Base-by-base conservation (phyloP, 2,113 vertebrate genomes). In the Ammodytes dubius region DNA sequence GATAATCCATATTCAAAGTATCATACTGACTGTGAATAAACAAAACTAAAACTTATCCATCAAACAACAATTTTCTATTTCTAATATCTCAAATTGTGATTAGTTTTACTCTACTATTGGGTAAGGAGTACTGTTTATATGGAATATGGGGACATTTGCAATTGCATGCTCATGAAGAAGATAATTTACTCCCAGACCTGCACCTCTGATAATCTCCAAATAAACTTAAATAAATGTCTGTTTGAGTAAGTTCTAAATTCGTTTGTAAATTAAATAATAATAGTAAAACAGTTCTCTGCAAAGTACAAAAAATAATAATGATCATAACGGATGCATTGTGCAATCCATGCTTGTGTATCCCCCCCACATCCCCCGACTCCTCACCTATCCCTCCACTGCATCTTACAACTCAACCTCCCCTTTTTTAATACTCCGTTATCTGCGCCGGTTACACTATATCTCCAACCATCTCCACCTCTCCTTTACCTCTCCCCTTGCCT, bases 391-490 rank as follows among this genome's bases (percentile, higher is more conserved):
- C 57, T 83, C 49, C 6, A 7, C 54, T 52, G 76, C 81, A 27
- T 86, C 87, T 82, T 61, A 83, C 77, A 77, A 88, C 81, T 90
- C 89, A 81, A 72, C 73, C 79, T 86, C 65, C 27, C 70, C 67
- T 85, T 82, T 83, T 87, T 74, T 86, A 78, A 85, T 77, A 74
- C 85, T 77, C 80, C 37, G 53, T 90, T 84, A 88, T 70, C 74
- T 4, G 46, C 57, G 5, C 74, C 81, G 81, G 85, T 91, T 88
- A 88, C 84, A 84, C 76, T 68, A 78, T 90, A 77, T 78, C 74
- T 70, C 13, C 1, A 1, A 70, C 68, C 60, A 49, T 71, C 85
- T 74, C 54, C 35, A n/a, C 35, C 52, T 0, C 76, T 78, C 56
- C 63, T 79, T 43, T 46, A 42, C 61, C n/a, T 50, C 77, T 65